Evolutionary conservation across 2,888 invertebrate species (phyloP), one percentile per base, ranked within the genome.

Genomic region (Coenonympha arcania): DNA sequence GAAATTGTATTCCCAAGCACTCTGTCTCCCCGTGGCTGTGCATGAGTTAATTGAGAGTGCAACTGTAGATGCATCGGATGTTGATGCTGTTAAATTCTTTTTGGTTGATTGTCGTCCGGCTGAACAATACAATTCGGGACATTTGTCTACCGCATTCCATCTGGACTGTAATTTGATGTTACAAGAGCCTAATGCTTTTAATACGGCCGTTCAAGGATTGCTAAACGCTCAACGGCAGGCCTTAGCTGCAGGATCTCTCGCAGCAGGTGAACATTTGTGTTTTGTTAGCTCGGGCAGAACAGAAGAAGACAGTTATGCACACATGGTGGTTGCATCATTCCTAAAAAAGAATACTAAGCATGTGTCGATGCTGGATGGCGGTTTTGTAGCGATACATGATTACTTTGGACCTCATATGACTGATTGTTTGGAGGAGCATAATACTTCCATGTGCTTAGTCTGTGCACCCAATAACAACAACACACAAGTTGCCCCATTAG

Each of bases 251-350:
- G 94, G 95, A 45, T 96, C 96, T 0, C 89, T 91, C 83, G 93
- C 95, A 63, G 92, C 95, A 62, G 92, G 96, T 58, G 92, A 95
- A 72, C 95, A 95, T 74, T 89, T 98, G 56, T 95, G 95, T 66
- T 95, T 95, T 73, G 90, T 99, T 71, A 98, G 98, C 33, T 96
- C 96, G 55, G 98, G 98, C 1, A 89, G 95, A 40, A 91, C 93
- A 61, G 96, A 97, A 69, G 95, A 96, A 81, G 98, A 98, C 76
- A 95, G 95, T 64, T 97, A 96, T 72, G 96, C 98, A 13, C 94
- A 98, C 73, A 99, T 99, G 99, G 98, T 98, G 18, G 95, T 99
- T 11, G 96, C 99, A 4, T 95, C 96, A 49, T 98, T 99, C 77
- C 88, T 99, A 39, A 98, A 98, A 79, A 93, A 95, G 72, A 94